Base-by-base conservation (phyloP, 1,140 invertebrate species). In the Oryctes rhinoceros region DNA sequence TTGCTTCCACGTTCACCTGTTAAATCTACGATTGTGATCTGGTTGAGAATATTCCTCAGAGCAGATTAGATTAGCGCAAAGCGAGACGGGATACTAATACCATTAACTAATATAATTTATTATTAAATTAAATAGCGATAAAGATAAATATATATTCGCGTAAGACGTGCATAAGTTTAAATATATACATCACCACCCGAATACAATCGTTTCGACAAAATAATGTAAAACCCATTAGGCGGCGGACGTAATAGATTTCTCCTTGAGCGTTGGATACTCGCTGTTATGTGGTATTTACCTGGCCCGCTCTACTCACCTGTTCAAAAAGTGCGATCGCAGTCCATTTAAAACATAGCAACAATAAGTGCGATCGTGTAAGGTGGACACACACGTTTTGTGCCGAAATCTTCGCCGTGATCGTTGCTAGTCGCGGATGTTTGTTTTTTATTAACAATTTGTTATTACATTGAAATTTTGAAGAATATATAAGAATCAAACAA, bases 221-320 rank as follows among this genome's bases (percentile, higher is more conserved):
- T 71, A 35, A 1, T 24, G 65, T 24, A 71, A 71, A 71, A 71
- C 35, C 24, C 35, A 35, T 59, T 59, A 59, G 3, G 6, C 53
- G 65, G 11, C 39, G 9, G 9, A 44, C 39, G 13, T 71, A 71
- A 71, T 71, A 71, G 20, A 24, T 71, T 71, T 71, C 65, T 71
- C 65, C 65, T 71, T 71, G 65, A 37, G 65, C 24, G 15, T 71
- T 24, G 35, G 35, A 24, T 37, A 30, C 20, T 4, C 24, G n/a
- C 24, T 71, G 65, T 30, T 30, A 2, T 71, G 24, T 71, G 65
- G 65, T 71, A 71, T 71, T 71, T 24, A 71, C 65, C 18, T 71
- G 65, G 65, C 7, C 65, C 65, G 65, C 65, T 71, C 65, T 37
- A 71, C 65, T 71, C 65, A 71, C 65, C 65, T 71, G 65, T 71